Evolutionary conservation across 2,888 invertebrate species (phyloP), one percentile per base, ranked within the genome.

Genomic region (Lamellibrachia columna): DNA sequence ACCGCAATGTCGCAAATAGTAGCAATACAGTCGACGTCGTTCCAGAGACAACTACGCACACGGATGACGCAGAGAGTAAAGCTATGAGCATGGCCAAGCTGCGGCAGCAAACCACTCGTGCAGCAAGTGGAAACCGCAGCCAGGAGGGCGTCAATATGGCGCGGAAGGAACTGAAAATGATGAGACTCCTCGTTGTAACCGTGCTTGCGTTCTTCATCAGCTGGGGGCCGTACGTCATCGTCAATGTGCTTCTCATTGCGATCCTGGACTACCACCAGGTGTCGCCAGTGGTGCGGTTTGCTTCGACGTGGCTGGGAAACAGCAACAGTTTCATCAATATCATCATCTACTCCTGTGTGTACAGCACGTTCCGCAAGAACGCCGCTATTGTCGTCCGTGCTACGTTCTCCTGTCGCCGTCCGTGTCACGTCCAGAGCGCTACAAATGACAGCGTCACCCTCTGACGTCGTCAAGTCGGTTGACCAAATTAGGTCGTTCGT

Each of bases 141-240:
- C 75, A 22, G 75, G 6, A 15, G 22, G 75, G 75, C 22, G 22
- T n/a, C 75, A 4, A 75, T 22, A n/a, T 75, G 75, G 22, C 22
- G 75, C 15, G 22, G 75, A 75, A 75, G 75, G 75, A 75, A 6
- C 91, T 93, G 55, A 93, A 93, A 52, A 94, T 93, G 90, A 93
- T 94, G 9, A 94, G 93, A 90, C 93, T 95, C 53, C 91, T 95
- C 9, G 92, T 92, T 15, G 93, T 93, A 22, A 94, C 94, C 7
- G 93, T 94, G 2, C 92, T 92, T 7, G 92, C 93, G 52, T 95
- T 94, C 93, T 95, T 95, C 91, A 90, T 93, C n/a, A 93, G 93
- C 6, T 95, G 94, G 95, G 94, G 94, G 2, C 94, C 95, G 1
- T 95, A 95, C 92, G 94, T 94, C 6, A 90, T 92, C 2, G 92